Conservation (phyloP, 2,113 vertebrate species). For the Lagopus muta region DNA sequence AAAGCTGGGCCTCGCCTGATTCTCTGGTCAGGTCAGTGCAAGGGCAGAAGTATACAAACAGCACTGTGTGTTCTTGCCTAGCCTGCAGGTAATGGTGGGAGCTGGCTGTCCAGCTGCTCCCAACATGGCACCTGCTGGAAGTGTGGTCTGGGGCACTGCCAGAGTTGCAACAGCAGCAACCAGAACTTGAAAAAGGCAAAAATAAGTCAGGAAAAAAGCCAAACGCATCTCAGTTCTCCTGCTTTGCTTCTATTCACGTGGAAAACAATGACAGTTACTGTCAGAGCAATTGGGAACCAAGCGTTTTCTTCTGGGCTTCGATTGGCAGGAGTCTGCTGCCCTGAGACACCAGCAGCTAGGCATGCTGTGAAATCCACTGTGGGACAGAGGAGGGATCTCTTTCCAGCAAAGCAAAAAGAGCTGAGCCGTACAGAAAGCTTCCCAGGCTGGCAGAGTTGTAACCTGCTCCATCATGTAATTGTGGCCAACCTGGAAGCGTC, state of each 20-base stretch:
- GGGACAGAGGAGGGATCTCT: neutral
- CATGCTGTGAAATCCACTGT: neutral
- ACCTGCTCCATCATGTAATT: fast-evolving
- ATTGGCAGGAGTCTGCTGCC: neutral
- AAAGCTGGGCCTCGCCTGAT: neutral
- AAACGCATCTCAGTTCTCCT: neutral
- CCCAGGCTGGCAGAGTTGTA: neutral
- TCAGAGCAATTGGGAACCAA: conserved; percentile 20
- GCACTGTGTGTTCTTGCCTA: neutral
- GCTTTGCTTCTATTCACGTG: conserved; percentile 52
- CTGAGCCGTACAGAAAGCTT: neutral
- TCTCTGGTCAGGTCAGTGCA: neutral
- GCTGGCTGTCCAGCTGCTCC: neutral
- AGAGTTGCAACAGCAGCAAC: neutral
- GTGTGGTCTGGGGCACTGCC: neutral
- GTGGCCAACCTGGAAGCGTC: neutral
- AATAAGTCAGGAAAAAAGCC: conserved; percentile 24
- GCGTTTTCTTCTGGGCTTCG: neutral
- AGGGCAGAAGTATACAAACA: neutral
- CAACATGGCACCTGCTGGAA: neutral
- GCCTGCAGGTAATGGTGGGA: neutral
- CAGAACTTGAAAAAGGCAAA: neutral
- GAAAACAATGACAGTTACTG: conserved; percentile 23
- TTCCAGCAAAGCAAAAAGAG: neutral
- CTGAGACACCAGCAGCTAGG: fast-evolving